Percentiles rank a stretch among this genome's conserved stretches.
Evolutionary conservation across 2,888 invertebrate species (phyloP).

Genomic region (Carabus problematicus): DNA sequence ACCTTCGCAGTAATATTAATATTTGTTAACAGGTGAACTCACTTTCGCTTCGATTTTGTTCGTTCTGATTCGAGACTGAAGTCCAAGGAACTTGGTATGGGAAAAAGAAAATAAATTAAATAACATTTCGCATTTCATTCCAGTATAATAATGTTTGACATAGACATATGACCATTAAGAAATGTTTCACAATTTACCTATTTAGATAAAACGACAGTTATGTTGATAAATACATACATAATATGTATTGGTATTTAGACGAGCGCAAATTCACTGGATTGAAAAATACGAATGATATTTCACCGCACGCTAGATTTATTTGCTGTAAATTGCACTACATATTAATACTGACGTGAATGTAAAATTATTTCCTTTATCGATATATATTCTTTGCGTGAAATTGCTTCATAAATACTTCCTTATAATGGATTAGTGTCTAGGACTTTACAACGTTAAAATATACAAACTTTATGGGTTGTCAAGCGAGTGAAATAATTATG

Average conservation of each 20-base stretch:
- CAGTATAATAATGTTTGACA: too few species aligned
- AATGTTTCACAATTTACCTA: neutral
- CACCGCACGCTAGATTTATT: slow-evolving; percentile 30
- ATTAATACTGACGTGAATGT: slow-evolving; percentile 33
- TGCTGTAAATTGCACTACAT: slow-evolving; percentile 31
- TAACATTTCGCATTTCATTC: too few species aligned
- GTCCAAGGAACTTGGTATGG: too few species aligned
- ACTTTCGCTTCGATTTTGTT: too few species aligned
- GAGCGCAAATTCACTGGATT: neutral
- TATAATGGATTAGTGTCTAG: slow-evolving; percentile 1
- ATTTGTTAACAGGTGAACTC: too few species aligned
- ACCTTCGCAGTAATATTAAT: too few species aligned
- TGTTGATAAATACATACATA: neutral
- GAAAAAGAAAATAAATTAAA: too few species aligned
- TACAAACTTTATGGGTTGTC: too few species aligned
- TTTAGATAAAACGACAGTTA: neutral
- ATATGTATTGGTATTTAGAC: slow-evolving; percentile 1
- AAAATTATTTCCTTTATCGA: slow-evolving; percentile 40
- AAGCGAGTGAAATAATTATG: too few species aligned
- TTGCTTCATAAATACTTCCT: slow-evolving; percentile 35
- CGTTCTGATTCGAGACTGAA: too few species aligned
- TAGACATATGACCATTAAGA: too few species aligned
- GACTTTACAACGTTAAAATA: too few species aligned
- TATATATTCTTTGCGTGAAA: slow-evolving; percentile 32
- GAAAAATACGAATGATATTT: slow-evolving; percentile 19